Evolutionary conservation across 2,888 invertebrate genomes (phyloP), one percentile per base, ranked within the genome.

Genomic region (Papilio protenor): DNA sequence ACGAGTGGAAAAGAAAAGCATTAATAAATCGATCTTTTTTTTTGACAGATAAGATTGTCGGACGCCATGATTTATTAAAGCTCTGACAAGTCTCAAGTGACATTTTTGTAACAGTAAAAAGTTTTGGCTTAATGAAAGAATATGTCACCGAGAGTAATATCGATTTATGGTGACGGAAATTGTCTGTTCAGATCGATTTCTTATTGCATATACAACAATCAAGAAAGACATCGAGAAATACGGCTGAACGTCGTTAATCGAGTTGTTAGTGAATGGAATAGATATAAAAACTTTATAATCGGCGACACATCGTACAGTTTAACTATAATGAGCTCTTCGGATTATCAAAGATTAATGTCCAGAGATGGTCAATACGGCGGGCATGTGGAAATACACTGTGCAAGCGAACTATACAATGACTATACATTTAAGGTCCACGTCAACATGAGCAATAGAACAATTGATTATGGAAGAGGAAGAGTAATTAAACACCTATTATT

Each of bases 351-450:
- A n/a, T 80, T 91, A 73, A 93, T 94, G 93, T 86, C 89, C 0
- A 83, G 87, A 45, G 92, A 94, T 73, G 94, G 94, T 0, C 92
- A 92, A 79, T 94, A 93, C 79, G 94, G 91, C 0, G 94, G 94
- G 0, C 94, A 94, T 61, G 94, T 91, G 1, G 94, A 94, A 78
- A 82, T 94, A 23, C 94, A 94, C 77, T 87, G 89, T 72, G 87
- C 89, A 45, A 91, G 92, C 76, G 93, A 94, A 80, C 79, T 94
- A 3, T 92, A 83, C 80, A 80, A 86, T 11, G 90, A 92, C 1
- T 92, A 86, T 77, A 92, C 92, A 0, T 94, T 94, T 82, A 90
- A 87, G 82, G 91, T 94, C 0, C 94, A 94, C 78, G 87, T 89
- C 73, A 85, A 89, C 40, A 86, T 86, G 11, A 88, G 87, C 73